Base-by-base conservation (phyloP, 2,888 invertebrate genomes). In the Fragum whitleyi region DNA sequence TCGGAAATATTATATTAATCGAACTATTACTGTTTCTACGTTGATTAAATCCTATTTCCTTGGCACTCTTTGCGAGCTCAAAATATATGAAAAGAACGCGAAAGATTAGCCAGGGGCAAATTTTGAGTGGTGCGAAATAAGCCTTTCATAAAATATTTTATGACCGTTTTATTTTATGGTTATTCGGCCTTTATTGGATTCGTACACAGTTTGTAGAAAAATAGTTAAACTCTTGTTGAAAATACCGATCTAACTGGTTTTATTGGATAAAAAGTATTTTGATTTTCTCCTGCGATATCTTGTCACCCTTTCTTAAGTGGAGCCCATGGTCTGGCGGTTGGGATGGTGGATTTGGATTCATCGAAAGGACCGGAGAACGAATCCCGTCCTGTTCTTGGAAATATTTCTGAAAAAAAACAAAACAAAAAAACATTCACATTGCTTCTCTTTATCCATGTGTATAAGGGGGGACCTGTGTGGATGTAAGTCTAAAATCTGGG, bases 131-230 rank as follows among this genome's bases (percentile, higher is more conserved):
- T 65, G 65, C 42, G 65, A 65, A 65, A 42, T 65, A 65, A 65
- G 65, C 65, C 65, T 65, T 65, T 65, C 47, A 65, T 65, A 65
- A 65, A 65, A 65, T 65, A 65, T 65, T 65, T 65, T 65, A 65
- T 21, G 65, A 65, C 65, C 42, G 65, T 65, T 65, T 65, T 65
- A 65, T 65, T 65, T 65, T 65, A 65, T 65, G 65, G 65, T 39
- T 65, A 65, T 65, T 65, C 65, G 65, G 39, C 42, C 65, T 65
- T 65, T 65, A 65, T 65, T 42, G 23, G 19, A n/a, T 42, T 42
- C 65, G 65, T 65, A 65, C 65, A 65, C 65, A 19, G 65, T n/a
- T 42, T 42, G 39, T 21, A n/a, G 42, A 42, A 65, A 42, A 65
- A 65, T 36, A 65, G 42, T 65, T 65, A 65, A 65, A 65, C 23